Percentiles rank a stretch among this genome's conserved stretches.
phyloP scores from a whole-genome alignment of 2,888 invertebrate genomes.

The Ectropis crepuscularia region DNA sequence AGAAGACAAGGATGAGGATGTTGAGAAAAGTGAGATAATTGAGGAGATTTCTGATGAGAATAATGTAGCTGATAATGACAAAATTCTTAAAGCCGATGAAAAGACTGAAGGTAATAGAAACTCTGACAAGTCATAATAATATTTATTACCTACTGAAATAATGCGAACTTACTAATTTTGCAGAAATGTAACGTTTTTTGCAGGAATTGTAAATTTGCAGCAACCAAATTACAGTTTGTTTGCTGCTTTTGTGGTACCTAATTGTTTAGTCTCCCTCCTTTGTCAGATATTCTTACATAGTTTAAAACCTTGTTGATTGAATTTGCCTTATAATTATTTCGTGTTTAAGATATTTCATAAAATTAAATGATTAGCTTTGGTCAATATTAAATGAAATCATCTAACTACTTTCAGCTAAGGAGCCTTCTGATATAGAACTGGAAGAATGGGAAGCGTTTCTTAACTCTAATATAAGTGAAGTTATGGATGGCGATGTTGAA shows the following conservation, averaged over 20 bases:
- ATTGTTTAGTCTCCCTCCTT: no score
- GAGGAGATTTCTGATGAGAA: conserved; percentile 73
- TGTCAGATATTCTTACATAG: no score
- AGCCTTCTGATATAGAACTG: conserved; percentile 89
- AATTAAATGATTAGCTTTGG: not conserved
- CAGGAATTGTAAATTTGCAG: no score
- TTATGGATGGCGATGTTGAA: conserved; percentile 91
- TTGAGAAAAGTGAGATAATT: conserved; percentile 76
- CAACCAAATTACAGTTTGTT: no score
- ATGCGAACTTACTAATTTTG: no score
- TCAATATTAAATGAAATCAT: not conserved
- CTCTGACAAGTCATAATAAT: not conserved
- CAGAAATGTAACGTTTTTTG: no score
- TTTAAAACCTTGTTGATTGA: no score
- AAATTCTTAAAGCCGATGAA: conserved; percentile 61
- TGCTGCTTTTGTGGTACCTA: no score
- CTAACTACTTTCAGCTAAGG: conserved; percentile 60
- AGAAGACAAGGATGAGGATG: conserved; percentile 75
- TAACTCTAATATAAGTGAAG: conserved; percentile 91
- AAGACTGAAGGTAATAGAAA: conserved; percentile 62
- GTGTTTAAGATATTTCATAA: conserved; percentile 6
- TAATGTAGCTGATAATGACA: conserved; percentile 74
- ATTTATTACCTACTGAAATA: no score
- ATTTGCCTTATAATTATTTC: conserved; percentile 11
- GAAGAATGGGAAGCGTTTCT: conserved; percentile 95